phyloP scores from a whole-genome alignment of 1,140 invertebrate species.

The Lordiphosa mommai region DNA sequence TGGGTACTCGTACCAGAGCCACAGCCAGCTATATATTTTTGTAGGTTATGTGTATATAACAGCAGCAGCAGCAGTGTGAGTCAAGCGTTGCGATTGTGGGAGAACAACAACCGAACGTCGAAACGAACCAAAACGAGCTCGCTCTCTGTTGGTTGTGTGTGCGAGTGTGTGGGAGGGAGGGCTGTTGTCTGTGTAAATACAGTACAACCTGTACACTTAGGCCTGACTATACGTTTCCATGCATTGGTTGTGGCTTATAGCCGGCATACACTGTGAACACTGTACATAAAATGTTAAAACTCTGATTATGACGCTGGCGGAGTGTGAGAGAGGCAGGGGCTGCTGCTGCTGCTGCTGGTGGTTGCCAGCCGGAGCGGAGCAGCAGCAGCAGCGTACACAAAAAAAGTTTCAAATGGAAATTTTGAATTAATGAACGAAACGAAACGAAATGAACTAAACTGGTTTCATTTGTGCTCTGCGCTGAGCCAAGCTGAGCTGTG shows the following conservation, averaged over 20 bases:
- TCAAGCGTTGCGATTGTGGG: conserved; percentile 67
- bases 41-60: conserved; percentile 79
- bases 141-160: conserved; percentile 23
- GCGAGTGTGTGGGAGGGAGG: conserved; percentile 40
- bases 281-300: conserved; percentile 78
- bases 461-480: conserved; percentile 74
- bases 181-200: conserved; percentile 38
- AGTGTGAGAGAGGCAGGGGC: conserved; percentile 14
- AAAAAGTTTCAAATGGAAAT: conserved; percentile 78
- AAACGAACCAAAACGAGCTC: conserved; percentile 21
- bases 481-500: conserved; percentile 46
- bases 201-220: conserved; percentile 13
- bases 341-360: conserved; percentile 15
- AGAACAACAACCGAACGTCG: conserved; percentile 33
- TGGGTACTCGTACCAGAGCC: conserved; percentile 39
- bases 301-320: conserved; percentile 74
- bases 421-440: conserved; percentile 78
- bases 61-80: conserved; percentile 51
- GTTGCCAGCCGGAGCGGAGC: conserved; percentile 52
- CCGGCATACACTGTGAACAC: conserved; percentile 34
- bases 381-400: conserved; percentile 13
- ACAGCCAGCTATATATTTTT: conserved; percentile 68
- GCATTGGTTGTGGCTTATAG: background rate
- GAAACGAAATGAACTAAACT: conserved; percentile 78
- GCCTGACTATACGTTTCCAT: background rate